These are phyloP conservation scores for Herpetotheres cachinnans DNA, from an alignment of 2,113 vertebrate species.

Conservation along the genomic window DNA sequence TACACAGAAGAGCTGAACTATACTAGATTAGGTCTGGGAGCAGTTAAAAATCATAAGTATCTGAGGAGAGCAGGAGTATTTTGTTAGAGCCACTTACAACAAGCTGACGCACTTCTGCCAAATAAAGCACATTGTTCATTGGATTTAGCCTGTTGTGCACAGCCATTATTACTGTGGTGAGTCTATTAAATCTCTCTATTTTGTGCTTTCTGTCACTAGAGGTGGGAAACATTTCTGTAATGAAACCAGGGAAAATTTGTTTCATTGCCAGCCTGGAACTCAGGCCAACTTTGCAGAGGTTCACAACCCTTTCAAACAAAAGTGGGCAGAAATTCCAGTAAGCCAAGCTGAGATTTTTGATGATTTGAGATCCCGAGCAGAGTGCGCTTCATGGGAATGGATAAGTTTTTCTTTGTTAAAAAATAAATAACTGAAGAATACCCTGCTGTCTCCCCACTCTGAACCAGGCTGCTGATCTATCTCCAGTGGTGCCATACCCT, in stretches of 20 bases:
- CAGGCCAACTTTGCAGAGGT: constrained; percentile 17
- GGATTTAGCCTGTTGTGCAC: constrained; percentile 36
- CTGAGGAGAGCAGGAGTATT: neutral
- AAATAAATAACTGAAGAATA: neutral
- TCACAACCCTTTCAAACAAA: constrained; percentile 25
- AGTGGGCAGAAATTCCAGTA: constrained; percentile 7
- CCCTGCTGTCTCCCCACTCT: neutral
- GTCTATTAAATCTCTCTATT: constrained; percentile 62
- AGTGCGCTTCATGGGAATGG: neutral
- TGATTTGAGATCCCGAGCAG: neutral
- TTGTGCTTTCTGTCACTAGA: constrained; percentile 50
- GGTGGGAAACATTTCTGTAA: constrained; percentile 63
- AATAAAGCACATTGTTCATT: constrained; percentile 52
- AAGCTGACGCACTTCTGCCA: constrained; percentile 46
- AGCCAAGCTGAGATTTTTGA: neutral
- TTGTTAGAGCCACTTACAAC: constrained; percentile 9
- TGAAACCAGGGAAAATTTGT: constrained; percentile 59
- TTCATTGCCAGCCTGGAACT: constrained; percentile 54
- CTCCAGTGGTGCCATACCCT: neutral
- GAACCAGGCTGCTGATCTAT: neutral
- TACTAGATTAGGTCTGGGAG: constrained; percentile 2
- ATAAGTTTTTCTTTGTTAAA: neutral
- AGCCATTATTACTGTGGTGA: constrained; percentile 60
- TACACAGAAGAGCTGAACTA: neutral
- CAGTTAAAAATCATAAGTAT: constrained; percentile 5